A percentile compares a stretch with the other conserved stretches of the same genome.
Conservation (phyloP, 2,797 vertebrate species). For the Lacerta viridis region DNA sequence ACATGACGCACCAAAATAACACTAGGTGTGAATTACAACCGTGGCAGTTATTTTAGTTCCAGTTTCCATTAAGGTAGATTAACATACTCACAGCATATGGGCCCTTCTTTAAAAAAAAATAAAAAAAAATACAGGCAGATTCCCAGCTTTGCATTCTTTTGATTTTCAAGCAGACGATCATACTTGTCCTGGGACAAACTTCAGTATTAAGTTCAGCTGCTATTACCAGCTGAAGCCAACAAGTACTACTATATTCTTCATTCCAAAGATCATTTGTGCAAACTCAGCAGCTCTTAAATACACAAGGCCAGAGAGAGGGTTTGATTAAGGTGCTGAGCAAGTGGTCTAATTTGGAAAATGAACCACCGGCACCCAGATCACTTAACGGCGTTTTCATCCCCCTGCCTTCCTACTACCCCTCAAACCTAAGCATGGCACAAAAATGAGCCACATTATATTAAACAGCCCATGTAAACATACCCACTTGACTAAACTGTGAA, state of each 20-base stretch:
- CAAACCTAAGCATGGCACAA: not conserved
- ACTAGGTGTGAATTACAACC: conserved; percentile 30
- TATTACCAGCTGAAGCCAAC: not conserved
- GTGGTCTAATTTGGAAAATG: not conserved
- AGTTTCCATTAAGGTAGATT: conserved; percentile 33
- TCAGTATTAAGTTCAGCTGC: conserved; percentile 8
- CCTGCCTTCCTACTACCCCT: not conserved
- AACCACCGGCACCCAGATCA: not conserved
- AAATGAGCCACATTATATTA: not conserved
- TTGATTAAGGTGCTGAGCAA: not conserved
- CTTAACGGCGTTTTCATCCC: not conserved
- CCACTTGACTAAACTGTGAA: conserved; percentile 18
- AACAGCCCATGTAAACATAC: not conserved
- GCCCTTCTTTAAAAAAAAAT: not conserved
- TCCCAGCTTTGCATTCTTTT: conserved; percentile 14
- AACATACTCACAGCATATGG: not conserved
- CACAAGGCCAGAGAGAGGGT: not conserved
- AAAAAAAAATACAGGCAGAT: not conserved
- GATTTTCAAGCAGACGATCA: not conserved
- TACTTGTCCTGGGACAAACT: conserved; percentile 11
- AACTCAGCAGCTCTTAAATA: not conserved
- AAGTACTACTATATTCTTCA: not conserved
- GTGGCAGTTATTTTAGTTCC: conserved; percentile 15
- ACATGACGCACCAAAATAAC: conserved; percentile 36
- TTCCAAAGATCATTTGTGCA: not conserved